Base-by-base conservation (phyloP, 1,140 invertebrate species). In the Bilobella aurantiaca region DNA sequence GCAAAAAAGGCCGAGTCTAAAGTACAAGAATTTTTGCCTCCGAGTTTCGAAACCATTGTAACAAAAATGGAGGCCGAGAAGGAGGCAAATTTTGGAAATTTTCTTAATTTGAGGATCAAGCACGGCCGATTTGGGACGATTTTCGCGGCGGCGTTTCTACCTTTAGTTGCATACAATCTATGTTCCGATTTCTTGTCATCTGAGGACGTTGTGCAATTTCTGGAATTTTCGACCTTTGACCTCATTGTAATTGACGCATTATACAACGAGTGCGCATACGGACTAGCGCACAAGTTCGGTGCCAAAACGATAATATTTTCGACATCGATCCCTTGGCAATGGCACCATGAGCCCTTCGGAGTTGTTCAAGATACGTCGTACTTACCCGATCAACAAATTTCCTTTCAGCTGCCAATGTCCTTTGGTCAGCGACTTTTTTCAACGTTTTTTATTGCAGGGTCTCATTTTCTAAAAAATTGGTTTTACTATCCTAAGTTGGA, bases 171-270 rank as follows among this genome's bases (percentile, higher is more conserved):
- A n/a, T 1, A 31, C 1, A 25, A 27, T 0, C 1, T 47, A 1
- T 68, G 66, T 28, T 53, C 69, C 29, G 8, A 18, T 1, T 12
- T 66, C 14, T 28, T 72, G 1, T 58, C 63, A 2, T 28, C 57
- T 31, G 0, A 42, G 18, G 53, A 63, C n/a, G 61, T 32, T 1
- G 1, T 28, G 16, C 31, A 72, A 1, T 69, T 49, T 46, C 21
- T 64, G 14, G 63, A 68, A 18, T 31, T 31, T 0, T 18, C 49
- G 2, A 47, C 59, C 23, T 64, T 65, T 64, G 72, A 73, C 58
- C 18, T 73, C 3, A 62, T 73, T 27, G 42, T 73, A 14, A 62
- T 73, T n/a, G 68, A 72, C 61, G 32, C 60, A 16, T 29, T 72
- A 23, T 64, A 2, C 37, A 73, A 69, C 57, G 72, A 73, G 0